phyloP scores from a whole-genome alignment of 2,113 vertebrate species.

The Garra rufa region DNA sequence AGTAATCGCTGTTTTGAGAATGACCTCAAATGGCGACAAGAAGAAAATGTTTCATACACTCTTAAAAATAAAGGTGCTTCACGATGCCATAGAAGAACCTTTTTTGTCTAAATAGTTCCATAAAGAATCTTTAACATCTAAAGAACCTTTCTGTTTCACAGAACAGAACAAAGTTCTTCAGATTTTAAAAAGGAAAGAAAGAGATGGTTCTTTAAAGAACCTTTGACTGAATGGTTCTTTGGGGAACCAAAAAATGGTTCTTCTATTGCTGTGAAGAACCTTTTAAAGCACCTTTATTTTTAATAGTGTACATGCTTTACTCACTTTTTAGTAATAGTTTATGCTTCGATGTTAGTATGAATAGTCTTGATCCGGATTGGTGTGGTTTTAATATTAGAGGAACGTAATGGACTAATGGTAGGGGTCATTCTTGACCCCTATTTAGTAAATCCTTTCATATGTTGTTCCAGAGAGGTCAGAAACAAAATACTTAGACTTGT shows the following conservation, averaged over 20 bases:
- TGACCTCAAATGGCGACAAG: slow-evolving; percentile 38
- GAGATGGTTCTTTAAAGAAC: too few species aligned
- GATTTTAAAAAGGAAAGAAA: too few species aligned
- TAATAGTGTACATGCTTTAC: slow-evolving; percentile 60
- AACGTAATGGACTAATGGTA: slow-evolving; percentile 45
- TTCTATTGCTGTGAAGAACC: too few species aligned
- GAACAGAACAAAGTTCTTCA: too few species aligned
- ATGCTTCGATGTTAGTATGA: slow-evolving; percentile 41
- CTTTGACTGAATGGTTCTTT: too few species aligned
- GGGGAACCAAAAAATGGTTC: too few species aligned
- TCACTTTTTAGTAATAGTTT: slow-evolving; percentile 61
- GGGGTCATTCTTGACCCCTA: slow-evolving; percentile 47
- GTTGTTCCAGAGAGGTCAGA: slow-evolving; percentile 56
- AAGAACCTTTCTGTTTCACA: too few species aligned
- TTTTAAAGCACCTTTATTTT: too few species aligned
- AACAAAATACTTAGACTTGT: slow-evolving; percentile 38
- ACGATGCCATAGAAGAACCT: too few species aligned
- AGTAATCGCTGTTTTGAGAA: slow-evolving; percentile 41
- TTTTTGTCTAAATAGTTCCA: too few species aligned
- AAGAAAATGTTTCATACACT: slow-evolving; percentile 60
- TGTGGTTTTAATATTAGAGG: slow-evolving; percentile 51
- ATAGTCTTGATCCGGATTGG: slow-evolving; percentile 56
- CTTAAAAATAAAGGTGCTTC: too few species aligned
- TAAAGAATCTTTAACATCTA: too few species aligned
- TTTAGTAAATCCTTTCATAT: slow-evolving; percentile 64